Conservation (phyloP, 2,113 vertebrate species). For the Nymphicus hollandicus region DNA sequence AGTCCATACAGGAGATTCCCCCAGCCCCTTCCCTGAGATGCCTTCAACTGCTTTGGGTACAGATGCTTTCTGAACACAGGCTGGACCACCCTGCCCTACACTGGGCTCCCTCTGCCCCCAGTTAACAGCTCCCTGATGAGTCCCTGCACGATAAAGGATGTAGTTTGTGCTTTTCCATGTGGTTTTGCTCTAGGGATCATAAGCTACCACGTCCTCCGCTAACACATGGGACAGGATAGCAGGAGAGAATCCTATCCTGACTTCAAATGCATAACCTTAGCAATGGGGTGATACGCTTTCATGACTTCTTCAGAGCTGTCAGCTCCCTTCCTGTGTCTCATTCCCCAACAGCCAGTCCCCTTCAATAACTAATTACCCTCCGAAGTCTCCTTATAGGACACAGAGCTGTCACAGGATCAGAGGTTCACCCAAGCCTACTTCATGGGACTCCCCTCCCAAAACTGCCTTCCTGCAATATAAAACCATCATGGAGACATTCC, state of each 20-base stretch:
- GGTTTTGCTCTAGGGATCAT: background rate
- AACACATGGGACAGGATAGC: background rate
- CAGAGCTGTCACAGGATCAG: background rate
- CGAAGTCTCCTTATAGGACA: background rate
- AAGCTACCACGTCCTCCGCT: background rate
- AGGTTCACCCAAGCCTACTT: background rate
- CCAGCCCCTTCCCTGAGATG: fast-evolving
- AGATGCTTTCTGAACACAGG: background rate
- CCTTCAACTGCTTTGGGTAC: background rate
- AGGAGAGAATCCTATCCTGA: background rate
- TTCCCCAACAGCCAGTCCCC: background rate
- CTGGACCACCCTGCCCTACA: background rate
- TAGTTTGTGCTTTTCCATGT: background rate
- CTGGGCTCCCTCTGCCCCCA: background rate
- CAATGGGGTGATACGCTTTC: fast-evolving
- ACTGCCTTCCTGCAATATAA: background rate
- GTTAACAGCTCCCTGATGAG: background rate
- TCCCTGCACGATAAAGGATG: fast-evolving
- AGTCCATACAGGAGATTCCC: background rate
- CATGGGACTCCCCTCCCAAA: background rate
- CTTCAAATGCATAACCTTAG: background rate
- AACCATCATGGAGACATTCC: background rate
- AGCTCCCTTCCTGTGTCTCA: background rate
- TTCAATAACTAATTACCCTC: background rate
- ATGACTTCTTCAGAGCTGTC: background rate